Percentiles rank a stretch among this genome's conserved stretches.
These are phyloP conservation scores for Limnephilus auricula DNA, from an alignment of 2,888 invertebrate genomes.

Conservation along the genomic window DNA sequence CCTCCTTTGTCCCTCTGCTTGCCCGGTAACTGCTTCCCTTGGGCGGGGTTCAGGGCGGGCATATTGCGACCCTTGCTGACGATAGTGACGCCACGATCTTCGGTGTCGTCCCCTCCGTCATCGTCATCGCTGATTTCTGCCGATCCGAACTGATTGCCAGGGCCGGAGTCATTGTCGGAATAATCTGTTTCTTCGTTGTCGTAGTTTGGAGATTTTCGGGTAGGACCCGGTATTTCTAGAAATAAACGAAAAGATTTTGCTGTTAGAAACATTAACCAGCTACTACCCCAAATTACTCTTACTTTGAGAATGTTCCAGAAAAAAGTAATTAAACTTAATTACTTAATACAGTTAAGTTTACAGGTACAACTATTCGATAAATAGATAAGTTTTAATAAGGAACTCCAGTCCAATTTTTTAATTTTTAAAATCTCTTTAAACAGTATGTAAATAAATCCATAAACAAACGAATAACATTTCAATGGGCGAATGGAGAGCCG, in stretches of 20 bases:
- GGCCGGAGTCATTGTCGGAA: slow-evolving; percentile 75
- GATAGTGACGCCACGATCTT: slow-evolving; percentile 39
- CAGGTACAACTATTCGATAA: too few species aligned
- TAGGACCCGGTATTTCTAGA: slow-evolving; percentile 87
- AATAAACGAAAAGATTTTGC: slow-evolving; percentile 54
- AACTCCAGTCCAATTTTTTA: too few species aligned
- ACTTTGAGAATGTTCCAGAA: too few species aligned
- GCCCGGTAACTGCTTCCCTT: slow-evolving; percentile 15
- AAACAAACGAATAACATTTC: too few species aligned
- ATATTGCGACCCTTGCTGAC: slow-evolving; percentile 14
- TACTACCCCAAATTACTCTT: too few species aligned
- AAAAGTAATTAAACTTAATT: too few species aligned
- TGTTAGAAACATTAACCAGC: background rate
- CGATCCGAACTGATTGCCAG: slow-evolving; percentile 84
- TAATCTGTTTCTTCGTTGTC: slow-evolving; percentile 78
- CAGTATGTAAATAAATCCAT: too few species aligned
- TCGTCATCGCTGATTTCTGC: slow-evolving; percentile 84
- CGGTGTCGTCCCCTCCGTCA: slow-evolving; percentile 61
- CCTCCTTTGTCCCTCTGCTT: slow-evolving; percentile 12
- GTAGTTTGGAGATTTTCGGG: slow-evolving; percentile 69
- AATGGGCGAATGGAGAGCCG: too few species aligned
- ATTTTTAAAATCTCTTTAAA: too few species aligned
- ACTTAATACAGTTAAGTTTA: too few species aligned
- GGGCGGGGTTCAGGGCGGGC: slow-evolving; percentile 12
- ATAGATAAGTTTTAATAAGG: too few species aligned